Conservation (phyloP, 1,140 invertebrate genomes). For the Protaetia brevitarsis region DNA sequence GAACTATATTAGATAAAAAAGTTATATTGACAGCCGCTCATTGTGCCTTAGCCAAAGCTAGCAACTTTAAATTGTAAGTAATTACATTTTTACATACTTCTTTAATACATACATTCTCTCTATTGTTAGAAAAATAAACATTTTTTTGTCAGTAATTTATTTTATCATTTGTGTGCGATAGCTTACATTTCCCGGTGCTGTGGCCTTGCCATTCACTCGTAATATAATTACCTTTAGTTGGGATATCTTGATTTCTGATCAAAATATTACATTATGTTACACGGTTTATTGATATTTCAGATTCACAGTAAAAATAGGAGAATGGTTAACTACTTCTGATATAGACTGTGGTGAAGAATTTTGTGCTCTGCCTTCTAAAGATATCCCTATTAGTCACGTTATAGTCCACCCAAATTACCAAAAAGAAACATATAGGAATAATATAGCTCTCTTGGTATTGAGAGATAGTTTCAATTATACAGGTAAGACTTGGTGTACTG, state of each 20-base stretch:
- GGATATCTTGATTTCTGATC: too few relatives aligned
- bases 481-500: too few relatives aligned
- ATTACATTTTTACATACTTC: background rate
- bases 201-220: too few relatives aligned
- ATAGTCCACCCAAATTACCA: constrained; percentile 68
- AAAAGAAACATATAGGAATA: constrained; percentile 63
- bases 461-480: constrained; percentile 65
- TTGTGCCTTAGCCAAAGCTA: constrained; percentile 65
- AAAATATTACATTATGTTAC: background rate
- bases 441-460: constrained; percentile 64
- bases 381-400: constrained; percentile 62
- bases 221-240: too few relatives aligned
- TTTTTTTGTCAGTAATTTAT: background rate
- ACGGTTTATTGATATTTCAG: constrained; percentile 39
- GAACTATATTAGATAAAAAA: constrained; percentile 61
- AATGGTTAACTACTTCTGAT: constrained; percentile 59
- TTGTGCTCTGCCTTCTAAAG: constrained; percentile 62
- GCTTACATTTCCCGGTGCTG: too few relatives aligned
- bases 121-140: background rate
- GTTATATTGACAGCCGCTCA: constrained; percentile 68
- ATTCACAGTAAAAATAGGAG: constrained; percentile 62
- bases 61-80: constrained; percentile 65
- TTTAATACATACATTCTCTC: background rate
- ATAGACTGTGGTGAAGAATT: constrained; percentile 66
- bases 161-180: background rate